These are phyloP conservation scores for Odontamblyopus lacepedii DNA, from an alignment of 2,797 vertebrate species.

Conservation along the genomic window DNA sequence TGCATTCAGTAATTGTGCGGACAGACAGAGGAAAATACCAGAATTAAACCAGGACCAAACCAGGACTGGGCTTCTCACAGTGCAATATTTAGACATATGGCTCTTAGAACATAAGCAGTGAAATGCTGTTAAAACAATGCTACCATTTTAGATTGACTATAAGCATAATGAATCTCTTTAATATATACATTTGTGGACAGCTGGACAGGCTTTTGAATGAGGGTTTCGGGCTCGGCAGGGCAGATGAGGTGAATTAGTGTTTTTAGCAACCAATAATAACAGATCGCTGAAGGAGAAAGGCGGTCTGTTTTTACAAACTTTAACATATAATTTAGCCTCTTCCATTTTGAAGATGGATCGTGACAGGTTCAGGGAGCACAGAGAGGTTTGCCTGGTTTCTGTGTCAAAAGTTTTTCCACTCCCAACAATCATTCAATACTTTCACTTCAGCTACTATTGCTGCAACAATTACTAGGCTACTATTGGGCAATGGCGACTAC, in stretches of 20 bases:
- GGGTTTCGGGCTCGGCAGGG: neutral
- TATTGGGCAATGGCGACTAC: too few relatives aligned
- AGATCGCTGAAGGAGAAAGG: neutral
- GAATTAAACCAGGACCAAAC: neutral
- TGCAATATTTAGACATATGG: neutral
- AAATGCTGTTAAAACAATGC: neutral
- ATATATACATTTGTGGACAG: neutral
- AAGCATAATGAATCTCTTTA: neutral
- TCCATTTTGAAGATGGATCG: neutral
- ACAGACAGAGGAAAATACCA: neutral
- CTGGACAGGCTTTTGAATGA: neutral
- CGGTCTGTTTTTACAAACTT: conserved; percentile 6
- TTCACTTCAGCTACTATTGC: neutral
- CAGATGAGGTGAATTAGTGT: neutral
- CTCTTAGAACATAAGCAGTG: neutral
- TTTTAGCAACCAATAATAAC: conserved; percentile 1
- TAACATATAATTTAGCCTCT: conserved; percentile 4
- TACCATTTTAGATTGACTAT: neutral
- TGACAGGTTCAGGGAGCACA: neutral
- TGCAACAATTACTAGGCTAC: too few relatives aligned
- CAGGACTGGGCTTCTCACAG: neutral
- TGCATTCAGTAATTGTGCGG: too few relatives aligned
- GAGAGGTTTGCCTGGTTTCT: neutral
- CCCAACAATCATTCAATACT: neutral
- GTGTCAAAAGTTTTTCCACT: neutral